Base-by-base conservation (phyloP, 92 coral and sea anemone genomes). In the Nematostella vectensis region DNA sequence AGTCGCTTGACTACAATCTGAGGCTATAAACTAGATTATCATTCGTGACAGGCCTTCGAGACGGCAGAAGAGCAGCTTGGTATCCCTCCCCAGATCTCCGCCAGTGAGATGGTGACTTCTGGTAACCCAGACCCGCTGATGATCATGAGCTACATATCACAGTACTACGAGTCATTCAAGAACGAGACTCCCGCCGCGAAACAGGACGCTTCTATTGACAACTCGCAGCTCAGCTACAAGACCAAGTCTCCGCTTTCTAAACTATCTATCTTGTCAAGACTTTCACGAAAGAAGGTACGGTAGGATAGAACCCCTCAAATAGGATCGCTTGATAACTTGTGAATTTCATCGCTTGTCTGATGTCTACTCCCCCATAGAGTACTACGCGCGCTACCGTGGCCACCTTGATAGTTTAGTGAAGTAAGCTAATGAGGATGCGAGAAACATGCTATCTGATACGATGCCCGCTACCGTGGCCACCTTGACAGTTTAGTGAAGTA, bases 11-110 rank as follows among this genome's bases (percentile, higher is more conserved):
- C n/a, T n/a, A n/a, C n/a, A n/a, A n/a, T n/a, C n/a, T 33, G 40
- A 33, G 15, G 40, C 6, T 33, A 15, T 33, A 6, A 33, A 6
- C 40, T 33, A 6, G 40, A 6, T 33, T 49, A 19, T 30, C 2
- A 11, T 40, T 28, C 4, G n/a, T 71, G 59, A 13, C 45, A 91
- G 98, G 98, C 98, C 4, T 91, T 91, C 48, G 65, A 80, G 48
- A 69, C 79, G 48, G 98, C 98, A 9, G 98, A 91, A 54, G 95
- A 87, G 31, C 96, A 91, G 48, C 74, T 91, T 1, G 98, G 98
- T 1, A 88, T 91, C 16, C 96, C 89, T 1, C 98, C 98, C 15
- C 98, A 91, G 59, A 83, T 91, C 25, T 91, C 98, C 17, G 96
- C 98, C 25, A 59, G 69, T 49, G 98, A 91, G 54, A 91, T 91